Conservation (phyloP, 2,113 vertebrate genomes). For the Alexandromys fortis region DNA sequence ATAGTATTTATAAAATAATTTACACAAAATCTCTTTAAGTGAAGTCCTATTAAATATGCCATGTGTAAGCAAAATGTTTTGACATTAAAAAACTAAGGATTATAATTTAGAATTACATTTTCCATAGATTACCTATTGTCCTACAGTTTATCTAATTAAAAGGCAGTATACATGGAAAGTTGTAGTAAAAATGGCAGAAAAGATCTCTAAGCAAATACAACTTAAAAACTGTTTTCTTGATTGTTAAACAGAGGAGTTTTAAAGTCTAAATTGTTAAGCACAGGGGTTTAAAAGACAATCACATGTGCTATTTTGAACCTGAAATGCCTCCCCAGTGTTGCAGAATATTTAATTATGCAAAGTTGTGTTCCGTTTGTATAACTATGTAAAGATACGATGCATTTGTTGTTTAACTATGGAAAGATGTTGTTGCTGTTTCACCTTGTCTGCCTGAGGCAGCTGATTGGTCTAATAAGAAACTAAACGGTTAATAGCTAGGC, state of each 20-base stretch:
- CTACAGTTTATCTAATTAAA: neutral
- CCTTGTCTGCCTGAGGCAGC: no score
- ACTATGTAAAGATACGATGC: no score
- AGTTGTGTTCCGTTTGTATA: no score
- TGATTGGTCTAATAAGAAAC: neutral
- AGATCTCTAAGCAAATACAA: neutral
- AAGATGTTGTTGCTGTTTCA: no score
- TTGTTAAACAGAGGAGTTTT: neutral
- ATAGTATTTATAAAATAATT: neutral
- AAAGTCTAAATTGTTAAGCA: neutral
- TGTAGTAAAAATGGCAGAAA: neutral
- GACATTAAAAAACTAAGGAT: neutral
- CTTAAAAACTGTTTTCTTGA: neutral
- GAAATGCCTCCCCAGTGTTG: neutral
- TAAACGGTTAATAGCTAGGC: neutral
- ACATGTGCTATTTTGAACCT: neutral
- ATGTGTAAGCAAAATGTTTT: neutral
- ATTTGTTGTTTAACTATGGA: neutral
- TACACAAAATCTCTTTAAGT: neutral
- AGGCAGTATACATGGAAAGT: neutral
- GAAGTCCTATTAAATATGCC: neutral
- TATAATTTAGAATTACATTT: neutral
- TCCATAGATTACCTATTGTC: neutral
- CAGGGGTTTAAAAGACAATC: neutral
- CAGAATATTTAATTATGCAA: neutral